Percentiles rank a stretch among this genome's conserved stretches.
These are phyloP conservation scores for Pelusios castaneus DNA, from an alignment of 2,113 vertebrate genomes.

Conservation along the genomic window DNA sequence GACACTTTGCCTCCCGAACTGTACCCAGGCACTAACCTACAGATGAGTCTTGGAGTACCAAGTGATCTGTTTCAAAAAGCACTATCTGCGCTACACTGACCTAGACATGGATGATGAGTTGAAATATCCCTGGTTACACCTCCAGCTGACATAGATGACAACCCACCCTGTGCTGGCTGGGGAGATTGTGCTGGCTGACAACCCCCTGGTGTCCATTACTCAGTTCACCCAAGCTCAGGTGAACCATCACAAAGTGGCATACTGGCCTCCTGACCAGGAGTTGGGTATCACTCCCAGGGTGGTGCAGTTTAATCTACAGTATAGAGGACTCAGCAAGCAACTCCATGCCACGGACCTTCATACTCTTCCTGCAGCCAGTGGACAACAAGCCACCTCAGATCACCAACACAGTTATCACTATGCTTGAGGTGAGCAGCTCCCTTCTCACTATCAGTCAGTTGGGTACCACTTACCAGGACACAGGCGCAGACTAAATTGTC, in stretches of 20 bases:
- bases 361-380: slow-evolving; percentile 70
- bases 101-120: slow-evolving; percentile 69
- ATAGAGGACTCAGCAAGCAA: slow-evolving; percentile 73
- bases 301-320: slow-evolving; percentile 70
- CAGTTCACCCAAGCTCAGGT: slow-evolving; percentile 75
- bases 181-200: slow-evolving; percentile 66
- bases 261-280: slow-evolving; percentile 63
- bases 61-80: slow-evolving; percentile 68
- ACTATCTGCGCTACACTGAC: slow-evolving; percentile 68
- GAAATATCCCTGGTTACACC: slow-evolving; percentile 64
- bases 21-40: slow-evolving; percentile 64
- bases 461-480: slow-evolving; percentile 84
- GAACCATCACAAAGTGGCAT: slow-evolving; percentile 73
- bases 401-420: slow-evolving; percentile 69
- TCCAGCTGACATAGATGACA: slow-evolving; percentile 68
- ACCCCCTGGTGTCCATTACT: slow-evolving; percentile 22
- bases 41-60: slow-evolving; percentile 74
- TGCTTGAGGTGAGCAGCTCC: slow-evolving; percentile 59
- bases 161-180: slow-evolving; percentile 59
- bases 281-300: slow-evolving; percentile 63
- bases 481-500: slow-evolving; percentile 80
- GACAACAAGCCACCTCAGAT: slow-evolving; percentile 69
- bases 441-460: slow-evolving; percentile 75
- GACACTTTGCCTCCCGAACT: slow-evolving; percentile 66
- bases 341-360: slow-evolving; percentile 64